Percentiles rank a stretch among this genome's conserved stretches.
These are phyloP conservation scores for Amazona guildingii DNA, from an alignment of 2,113 vertebrate genomes.

Conservation along the genomic window DNA sequence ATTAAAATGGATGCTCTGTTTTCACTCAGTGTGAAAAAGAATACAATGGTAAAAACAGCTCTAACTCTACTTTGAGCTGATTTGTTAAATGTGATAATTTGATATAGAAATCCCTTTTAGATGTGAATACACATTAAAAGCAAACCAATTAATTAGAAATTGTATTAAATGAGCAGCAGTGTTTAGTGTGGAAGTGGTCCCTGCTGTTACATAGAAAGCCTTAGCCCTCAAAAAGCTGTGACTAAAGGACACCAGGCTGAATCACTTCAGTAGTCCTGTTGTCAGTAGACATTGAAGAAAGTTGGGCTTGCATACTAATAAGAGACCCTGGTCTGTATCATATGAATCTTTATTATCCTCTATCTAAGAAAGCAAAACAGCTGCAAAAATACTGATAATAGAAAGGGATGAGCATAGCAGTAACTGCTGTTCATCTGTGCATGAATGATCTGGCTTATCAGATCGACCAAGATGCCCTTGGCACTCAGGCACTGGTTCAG, in stretches of 20 bases:
- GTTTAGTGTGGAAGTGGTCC: conserved; percentile 5
- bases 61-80: not conserved
- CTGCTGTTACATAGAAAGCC: conserved; percentile 4
- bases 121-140: not conserved
- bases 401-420: not conserved
- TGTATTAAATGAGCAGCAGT: conserved; percentile 7
- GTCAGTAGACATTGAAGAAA: not conserved
- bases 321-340: not conserved
- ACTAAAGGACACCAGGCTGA: conserved; percentile 23
- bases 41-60: not conserved
- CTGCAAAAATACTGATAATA: not conserved
- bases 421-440: not conserved
- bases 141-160: conserved; percentile 28
- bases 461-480: not conserved
- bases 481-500: not conserved
- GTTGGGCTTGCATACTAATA: not conserved
- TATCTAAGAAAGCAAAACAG: not conserved
- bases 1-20: not conserved
- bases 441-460: not conserved
- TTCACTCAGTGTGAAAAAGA: not conserved
- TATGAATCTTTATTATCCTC: not conserved
- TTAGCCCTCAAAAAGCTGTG: not conserved
- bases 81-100: conserved; percentile 24
- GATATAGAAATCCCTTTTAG: not conserved
- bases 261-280: not conserved